A percentile compares a stretch with the other conserved stretches of the same genome.
These are phyloP conservation scores for Elephantulus edwardii DNA, from an alignment of 2,113 vertebrate genomes.

Conservation along the genomic window DNA sequence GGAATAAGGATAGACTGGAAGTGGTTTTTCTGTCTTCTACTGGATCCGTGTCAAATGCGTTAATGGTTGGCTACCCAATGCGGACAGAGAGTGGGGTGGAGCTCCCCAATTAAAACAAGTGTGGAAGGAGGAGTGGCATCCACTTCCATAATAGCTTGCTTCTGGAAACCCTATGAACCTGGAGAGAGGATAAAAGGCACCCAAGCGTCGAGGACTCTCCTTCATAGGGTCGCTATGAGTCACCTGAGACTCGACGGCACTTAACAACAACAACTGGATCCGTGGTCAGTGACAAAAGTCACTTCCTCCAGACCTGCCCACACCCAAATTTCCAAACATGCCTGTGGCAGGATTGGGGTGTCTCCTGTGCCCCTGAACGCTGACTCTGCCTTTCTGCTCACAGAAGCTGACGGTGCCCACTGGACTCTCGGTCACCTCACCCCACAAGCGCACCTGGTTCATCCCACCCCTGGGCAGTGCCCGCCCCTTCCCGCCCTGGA, in stretches of 20 bases:
- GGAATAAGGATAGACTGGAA: not conserved
- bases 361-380: not conserved
- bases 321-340: not conserved
- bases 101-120: too few species aligned
- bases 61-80: too few species aligned
- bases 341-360: not conserved
- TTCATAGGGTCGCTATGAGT: too few species aligned
- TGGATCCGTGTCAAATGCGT: too few species aligned
- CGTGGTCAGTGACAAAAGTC: not conserved
- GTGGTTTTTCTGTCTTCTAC: not conserved
- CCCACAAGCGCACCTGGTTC: slow-evolving; percentile 96
- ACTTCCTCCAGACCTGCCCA: not conserved
- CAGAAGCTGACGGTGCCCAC: slow-evolving; percentile 98
- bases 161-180: too few species aligned
- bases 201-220: too few species aligned
- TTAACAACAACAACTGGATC: too few species aligned
- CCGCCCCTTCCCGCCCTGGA: slow-evolving; percentile 94
- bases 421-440: slow-evolving; percentile 95
- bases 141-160: too few species aligned
- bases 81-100: too few species aligned
- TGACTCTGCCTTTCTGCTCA: slow-evolving; percentile 36
- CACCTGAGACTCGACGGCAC: too few species aligned
- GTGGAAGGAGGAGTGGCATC: too few species aligned
- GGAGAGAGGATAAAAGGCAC: too few species aligned
- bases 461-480: slow-evolving; percentile 95